These are phyloP conservation scores for Synergus umbraculus DNA, from an alignment of 2,888 invertebrate species.

Conservation along the genomic window DNA sequence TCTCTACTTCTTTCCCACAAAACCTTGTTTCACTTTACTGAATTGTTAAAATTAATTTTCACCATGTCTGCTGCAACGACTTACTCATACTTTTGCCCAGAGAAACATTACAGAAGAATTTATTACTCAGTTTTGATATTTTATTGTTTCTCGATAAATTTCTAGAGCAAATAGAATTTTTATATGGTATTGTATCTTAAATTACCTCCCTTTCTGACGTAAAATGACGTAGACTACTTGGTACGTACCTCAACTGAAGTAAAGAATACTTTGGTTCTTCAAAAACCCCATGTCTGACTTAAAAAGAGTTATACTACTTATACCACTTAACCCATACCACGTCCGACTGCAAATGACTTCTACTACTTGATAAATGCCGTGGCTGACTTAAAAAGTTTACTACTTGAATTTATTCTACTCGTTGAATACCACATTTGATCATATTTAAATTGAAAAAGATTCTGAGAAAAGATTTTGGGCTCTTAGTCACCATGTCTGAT, in stretches of 20 bases:
- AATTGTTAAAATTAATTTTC: constrained; percentile 16
- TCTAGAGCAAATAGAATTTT: too few relatives aligned
- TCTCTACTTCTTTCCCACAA: constrained; percentile 6
- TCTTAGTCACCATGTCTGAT: too few relatives aligned
- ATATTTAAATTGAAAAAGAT: too few relatives aligned
- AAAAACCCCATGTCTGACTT: not conserved
- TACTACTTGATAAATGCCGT: not conserved
- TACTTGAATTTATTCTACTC: not conserved
- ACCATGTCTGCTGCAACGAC: not conserved
- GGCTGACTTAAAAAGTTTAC: not conserved
- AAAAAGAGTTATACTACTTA: not conserved
- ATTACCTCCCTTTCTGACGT: not conserved
- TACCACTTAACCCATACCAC: not conserved
- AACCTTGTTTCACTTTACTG: not conserved
- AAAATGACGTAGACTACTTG: not conserved
- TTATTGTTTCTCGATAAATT: not conserved
- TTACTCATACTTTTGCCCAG: not conserved
- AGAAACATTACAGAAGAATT: not conserved
- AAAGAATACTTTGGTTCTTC: not conserved
- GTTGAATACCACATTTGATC: too few relatives aligned
- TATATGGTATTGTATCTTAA: too few relatives aligned
- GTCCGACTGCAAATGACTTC: not conserved
- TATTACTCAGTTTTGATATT: not conserved
- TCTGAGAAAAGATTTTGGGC: too few relatives aligned
- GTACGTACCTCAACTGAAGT: fast-evolving